Evolutionary conservation across 1,140 invertebrate genomes (phyloP).

Genomic region (Heliothis virescens): DNA sequence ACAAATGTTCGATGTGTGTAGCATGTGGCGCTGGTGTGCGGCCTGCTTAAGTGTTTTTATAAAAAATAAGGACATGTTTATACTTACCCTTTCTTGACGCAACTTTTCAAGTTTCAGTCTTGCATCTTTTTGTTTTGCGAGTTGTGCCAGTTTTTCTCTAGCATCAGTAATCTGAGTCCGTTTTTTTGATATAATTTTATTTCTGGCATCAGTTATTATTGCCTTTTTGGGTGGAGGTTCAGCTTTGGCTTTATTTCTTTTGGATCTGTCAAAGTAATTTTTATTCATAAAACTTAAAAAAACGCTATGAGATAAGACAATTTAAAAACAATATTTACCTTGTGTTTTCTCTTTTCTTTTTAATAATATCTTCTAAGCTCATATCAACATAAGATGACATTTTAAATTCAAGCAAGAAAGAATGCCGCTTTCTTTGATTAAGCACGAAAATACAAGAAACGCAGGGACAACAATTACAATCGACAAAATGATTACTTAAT

Average conservation of each 20-base stretch:
- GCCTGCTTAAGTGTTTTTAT: no score
- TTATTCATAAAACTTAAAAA: no score
- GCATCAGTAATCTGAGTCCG: constrained; percentile 89
- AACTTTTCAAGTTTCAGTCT: constrained; percentile 88
- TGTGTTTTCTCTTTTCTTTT: constrained; percentile 70
- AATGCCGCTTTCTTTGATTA: neutral
- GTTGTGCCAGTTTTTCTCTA: constrained; percentile 88
- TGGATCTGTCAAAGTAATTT: neutral
- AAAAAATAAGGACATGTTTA: neutral
- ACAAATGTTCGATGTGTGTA: no score
- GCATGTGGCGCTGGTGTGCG: no score
- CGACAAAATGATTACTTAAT: no score
- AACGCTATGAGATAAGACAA: constrained; percentile 22
- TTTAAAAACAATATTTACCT: constrained; percentile 54
- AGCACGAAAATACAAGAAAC: neutral
- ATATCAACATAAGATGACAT: constrained; percentile 79
- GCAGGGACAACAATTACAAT: no score
- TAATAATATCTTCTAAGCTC: constrained; percentile 83
- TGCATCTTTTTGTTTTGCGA: constrained; percentile 90
- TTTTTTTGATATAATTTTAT: constrained; percentile 90
- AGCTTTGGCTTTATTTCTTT: constrained; percentile 59
- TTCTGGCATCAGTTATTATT: constrained; percentile 87
- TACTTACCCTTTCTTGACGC: constrained; percentile 76
- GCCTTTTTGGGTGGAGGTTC: constrained; percentile 51
- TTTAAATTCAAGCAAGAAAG: constrained; percentile 7